These are phyloP conservation scores for Alectura lathami DNA, from an alignment of 2,113 vertebrate species.

Conservation along the genomic window DNA sequence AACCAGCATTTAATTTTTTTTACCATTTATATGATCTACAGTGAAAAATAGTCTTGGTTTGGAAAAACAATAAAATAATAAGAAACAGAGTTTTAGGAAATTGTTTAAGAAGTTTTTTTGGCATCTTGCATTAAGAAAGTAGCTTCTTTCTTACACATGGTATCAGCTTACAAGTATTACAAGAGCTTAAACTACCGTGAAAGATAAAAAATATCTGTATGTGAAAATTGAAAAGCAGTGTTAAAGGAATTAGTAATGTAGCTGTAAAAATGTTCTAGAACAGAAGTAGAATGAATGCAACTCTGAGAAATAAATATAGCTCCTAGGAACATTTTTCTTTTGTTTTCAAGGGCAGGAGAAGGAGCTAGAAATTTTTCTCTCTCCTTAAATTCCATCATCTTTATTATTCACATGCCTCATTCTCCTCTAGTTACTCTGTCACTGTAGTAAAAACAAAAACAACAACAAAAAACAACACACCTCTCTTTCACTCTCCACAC, in stretches of 20 bases:
- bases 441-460: neutral
- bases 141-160: neutral
- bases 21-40: neutral
- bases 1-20: constrained; percentile 16
- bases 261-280: neutral
- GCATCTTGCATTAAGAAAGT: neutral
- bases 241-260: neutral
- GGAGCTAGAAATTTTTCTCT: neutral
- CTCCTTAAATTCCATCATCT: neutral
- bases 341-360: neutral
- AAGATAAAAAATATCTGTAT: neutral
- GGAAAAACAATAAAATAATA: neutral
- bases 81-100: neutral
- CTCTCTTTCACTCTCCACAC: neutral
- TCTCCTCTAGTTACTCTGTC: neutral
- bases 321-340: neutral
- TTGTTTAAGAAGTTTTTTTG: neutral
- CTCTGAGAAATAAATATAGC: neutral
- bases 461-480: neutral
- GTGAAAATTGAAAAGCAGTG: rapidly evolving
- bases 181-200: neutral
- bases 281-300: neutral
- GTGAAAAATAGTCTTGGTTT: neutral
- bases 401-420: neutral
- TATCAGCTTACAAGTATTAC: neutral